Conservation (phyloP, 23 tunicate genomes). For the Styela plicata region DNA sequence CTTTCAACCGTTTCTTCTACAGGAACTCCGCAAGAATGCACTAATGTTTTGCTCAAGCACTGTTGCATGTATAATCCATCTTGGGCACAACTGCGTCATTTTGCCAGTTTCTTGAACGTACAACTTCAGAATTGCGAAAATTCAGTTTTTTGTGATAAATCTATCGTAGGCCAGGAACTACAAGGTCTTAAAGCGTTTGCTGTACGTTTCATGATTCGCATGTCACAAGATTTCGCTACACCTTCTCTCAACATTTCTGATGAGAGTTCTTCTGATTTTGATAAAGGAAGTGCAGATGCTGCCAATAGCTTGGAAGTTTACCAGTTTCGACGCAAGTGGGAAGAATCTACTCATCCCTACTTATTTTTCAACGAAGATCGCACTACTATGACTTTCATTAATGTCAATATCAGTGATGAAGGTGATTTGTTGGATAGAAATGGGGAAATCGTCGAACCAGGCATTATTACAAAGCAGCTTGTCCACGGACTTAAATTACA, state of each 20-base stretch:
- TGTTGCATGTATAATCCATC: slow-evolving; percentile 56
- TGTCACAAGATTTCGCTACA: slow-evolving; percentile 93
- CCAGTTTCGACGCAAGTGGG: slow-evolving; percentile 59
- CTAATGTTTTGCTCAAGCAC: slow-evolving; percentile 32
- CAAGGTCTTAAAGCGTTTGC: slow-evolving; percentile 73
- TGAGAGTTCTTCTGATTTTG: background rate
- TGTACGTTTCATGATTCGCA: slow-evolving; percentile 66
- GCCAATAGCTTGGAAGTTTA: slow-evolving; percentile 22
- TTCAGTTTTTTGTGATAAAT: slow-evolving; percentile 47
- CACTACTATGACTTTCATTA: slow-evolving; percentile 36
- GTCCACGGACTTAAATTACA: slow-evolving; percentile 47
- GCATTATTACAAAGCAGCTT: slow-evolving; percentile 20
- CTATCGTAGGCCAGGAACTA: slow-evolving; percentile 44
- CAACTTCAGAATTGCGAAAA: slow-evolving; percentile 70
- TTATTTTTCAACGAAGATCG: slow-evolving; percentile 71
- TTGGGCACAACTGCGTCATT: slow-evolving; percentile 81
- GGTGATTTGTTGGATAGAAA: slow-evolving; percentile 54
- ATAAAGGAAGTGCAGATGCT: background rate
- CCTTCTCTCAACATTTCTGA: slow-evolving; percentile 51
- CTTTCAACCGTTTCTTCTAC: too few relatives aligned
- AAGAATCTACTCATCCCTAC: slow-evolving; percentile 59
- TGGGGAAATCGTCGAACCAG: slow-evolving; percentile 19
- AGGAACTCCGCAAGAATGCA: slow-evolving; percentile 53
- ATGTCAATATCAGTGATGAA: slow-evolving; percentile 30
- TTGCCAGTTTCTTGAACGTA: slow-evolving; percentile 68